Conservation (phyloP, 2,113 vertebrate species). For the Solenodon paradoxus region DNA sequence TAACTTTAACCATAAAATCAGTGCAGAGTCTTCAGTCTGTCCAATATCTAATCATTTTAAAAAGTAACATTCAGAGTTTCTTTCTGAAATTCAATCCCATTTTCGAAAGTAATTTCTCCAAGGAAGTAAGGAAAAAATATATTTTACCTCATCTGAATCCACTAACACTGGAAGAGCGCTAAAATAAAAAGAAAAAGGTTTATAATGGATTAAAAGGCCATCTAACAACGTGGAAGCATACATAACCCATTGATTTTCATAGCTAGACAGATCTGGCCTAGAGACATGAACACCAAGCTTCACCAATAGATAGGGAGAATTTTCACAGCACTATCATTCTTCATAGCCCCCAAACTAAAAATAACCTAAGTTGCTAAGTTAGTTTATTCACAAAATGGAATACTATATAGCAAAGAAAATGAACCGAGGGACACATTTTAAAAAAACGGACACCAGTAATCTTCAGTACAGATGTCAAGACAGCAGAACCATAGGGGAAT, state of each 20-base stretch:
- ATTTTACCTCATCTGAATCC: constrained; percentile 81
- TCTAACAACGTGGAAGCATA: fast-evolving
- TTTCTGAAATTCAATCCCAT: constrained; percentile 34
- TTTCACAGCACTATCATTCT: background rate
- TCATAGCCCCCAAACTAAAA: background rate
- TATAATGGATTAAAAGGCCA: background rate
- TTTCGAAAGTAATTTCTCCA: constrained; percentile 15
- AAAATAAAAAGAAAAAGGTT: constrained; percentile 43
- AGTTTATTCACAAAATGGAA: background rate
- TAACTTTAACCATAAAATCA: background rate
- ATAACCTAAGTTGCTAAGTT: background rate
- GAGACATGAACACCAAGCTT: fast-evolving
- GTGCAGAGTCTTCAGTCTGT: background rate
- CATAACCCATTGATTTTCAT: background rate
- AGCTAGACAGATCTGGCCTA: background rate
- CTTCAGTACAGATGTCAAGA: background rate
- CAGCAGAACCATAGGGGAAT: background rate
- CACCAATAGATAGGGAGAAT: background rate
- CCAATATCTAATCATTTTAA: background rate
- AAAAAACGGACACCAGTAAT: background rate
- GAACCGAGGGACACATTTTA: background rate
- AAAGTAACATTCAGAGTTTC: constrained; percentile 1
- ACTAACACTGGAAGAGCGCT: constrained; percentile 80
- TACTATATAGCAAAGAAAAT: background rate
- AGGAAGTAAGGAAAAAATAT: constrained; percentile 28